Percentiles rank a stretch among this genome's conserved stretches.
Evolutionary conservation across 2,888 invertebrate genomes (phyloP).

Genomic region (Lasioglossum villosulum): DNA sequence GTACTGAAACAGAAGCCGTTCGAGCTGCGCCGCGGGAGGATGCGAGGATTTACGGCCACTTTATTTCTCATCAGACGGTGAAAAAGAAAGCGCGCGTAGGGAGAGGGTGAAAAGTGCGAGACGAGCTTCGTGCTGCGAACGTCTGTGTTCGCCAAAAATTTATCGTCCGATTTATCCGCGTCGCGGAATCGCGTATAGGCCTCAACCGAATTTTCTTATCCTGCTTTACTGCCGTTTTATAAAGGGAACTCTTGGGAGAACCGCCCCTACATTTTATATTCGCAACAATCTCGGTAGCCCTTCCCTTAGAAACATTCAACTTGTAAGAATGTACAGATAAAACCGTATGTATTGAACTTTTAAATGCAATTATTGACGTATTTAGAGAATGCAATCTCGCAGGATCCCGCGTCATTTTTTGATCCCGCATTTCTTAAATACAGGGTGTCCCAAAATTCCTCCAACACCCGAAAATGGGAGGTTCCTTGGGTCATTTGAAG

Average conservation of each 20-base stretch:
- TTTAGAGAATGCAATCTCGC: too few relatives aligned
- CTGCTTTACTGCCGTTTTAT: background rate
- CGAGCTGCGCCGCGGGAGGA: slow-evolving; percentile 34
- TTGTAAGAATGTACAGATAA: background rate
- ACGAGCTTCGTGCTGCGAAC: background rate
- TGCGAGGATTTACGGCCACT: slow-evolving; percentile 78
- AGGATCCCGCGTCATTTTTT: too few relatives aligned
- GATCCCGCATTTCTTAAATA: too few relatives aligned
- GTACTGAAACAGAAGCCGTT: slow-evolving; percentile 45
- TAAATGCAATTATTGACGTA: background rate
- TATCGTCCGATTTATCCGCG: slow-evolving; percentile 41
- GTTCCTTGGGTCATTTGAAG: too few relatives aligned
- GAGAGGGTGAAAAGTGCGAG: background rate
- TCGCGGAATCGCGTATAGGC: background rate
- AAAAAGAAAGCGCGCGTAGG: slow-evolving; percentile 57
- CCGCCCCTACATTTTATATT: background rate
- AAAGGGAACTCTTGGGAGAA: background rate
- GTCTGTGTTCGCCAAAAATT: slow-evolving; percentile 33
- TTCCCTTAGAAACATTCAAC: background rate
- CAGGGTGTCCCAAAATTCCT: too few relatives aligned
- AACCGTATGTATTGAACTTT: background rate
- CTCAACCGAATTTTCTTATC: background rate
- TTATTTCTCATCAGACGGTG: slow-evolving; percentile 79
- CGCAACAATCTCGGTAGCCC: background rate
- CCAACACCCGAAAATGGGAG: too few relatives aligned